Evolutionary conservation across 1,140 invertebrate genomes (phyloP).

Genomic region (Psix sp.): DNA sequence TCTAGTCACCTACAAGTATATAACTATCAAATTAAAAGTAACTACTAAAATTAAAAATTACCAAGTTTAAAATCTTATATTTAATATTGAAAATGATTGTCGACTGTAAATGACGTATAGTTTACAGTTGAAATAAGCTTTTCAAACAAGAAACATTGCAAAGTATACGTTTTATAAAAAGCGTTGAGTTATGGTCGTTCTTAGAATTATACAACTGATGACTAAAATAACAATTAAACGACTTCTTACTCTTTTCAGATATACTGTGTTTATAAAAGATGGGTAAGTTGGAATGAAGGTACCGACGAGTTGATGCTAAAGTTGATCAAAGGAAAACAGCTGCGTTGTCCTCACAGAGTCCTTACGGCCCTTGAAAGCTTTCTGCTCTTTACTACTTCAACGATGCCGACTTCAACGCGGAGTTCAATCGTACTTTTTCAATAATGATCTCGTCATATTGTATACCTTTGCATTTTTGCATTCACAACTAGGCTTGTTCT

Average conservation of each 20-base stretch:
- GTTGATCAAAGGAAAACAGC: conserved; percentile 71
- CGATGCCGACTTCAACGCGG: conserved; percentile 45
- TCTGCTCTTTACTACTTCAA: conserved; percentile 68
- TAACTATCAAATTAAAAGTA: too few relatives aligned
- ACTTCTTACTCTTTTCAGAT: conserved; percentile 25
- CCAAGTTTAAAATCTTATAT: too few relatives aligned
- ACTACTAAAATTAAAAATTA: too few relatives aligned
- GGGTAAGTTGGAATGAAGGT: conserved; percentile 68
- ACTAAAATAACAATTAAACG: conserved; percentile 67
- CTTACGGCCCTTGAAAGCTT: conserved; percentile 52
- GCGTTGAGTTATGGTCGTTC: too few relatives aligned
- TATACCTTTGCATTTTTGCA: conserved; percentile 74
- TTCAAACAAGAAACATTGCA: too few relatives aligned
- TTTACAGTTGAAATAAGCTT: too few relatives aligned
- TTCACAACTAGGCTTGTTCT: conserved; percentile 56
- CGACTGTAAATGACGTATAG: too few relatives aligned
- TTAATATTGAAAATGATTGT: too few relatives aligned
- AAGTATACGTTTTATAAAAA: too few relatives aligned
- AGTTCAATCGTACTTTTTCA: conserved; percentile 69
- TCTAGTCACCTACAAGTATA: too few relatives aligned
- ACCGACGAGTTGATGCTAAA: conserved; percentile 60
- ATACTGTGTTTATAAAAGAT: conserved; percentile 70
- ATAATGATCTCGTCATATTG: conserved; percentile 73
- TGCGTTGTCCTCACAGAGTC: conserved; percentile 49
- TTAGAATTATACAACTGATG: too few relatives aligned